Base-by-base conservation (phyloP, 2,797 vertebrate genomes). In the Periparus ater region DNA sequence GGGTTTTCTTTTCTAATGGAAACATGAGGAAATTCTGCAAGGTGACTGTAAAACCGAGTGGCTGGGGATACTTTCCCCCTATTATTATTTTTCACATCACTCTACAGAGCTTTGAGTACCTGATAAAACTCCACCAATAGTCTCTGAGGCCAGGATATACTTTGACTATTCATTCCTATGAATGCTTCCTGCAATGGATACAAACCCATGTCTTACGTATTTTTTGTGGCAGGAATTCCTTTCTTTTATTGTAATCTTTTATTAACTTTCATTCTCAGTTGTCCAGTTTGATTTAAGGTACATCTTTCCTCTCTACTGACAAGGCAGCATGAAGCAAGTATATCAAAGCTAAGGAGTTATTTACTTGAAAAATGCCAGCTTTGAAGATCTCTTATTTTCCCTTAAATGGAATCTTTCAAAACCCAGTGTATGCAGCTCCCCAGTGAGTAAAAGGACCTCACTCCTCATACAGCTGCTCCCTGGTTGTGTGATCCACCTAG, bases 301-400 rank as follows among this genome's bases (percentile, higher is more conserved):
- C 75, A 83, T 87, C 82, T 86, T 92, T 86, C 54, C 81, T 89
- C 83, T 65, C 74, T 77, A 85, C 80, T 89, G 95, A 94, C 93
- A 84, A 93, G 80, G 65, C 94, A 94, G 88, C 91, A 80, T 17
- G 81, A 94, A 91, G 81, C 63, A 81, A 78, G 54, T 48, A 67
- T 80, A 96, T 93, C 95, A 97, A 96, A 96, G 88, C 66, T 95
- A 48, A 87, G 80, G 89, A 94, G 93, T 96, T 96, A 97, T 95
- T 97, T 97, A 95, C 81, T 89, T 85, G 78, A 89, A 93, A 96
- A 95, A 95, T 44, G 66, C 50, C 45, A 58, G 78, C 85, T 96
- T 94, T 95, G 94, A 96, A 93, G 77, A 72, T 87, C 40, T 57
- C 44, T 75, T 81, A n/a, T 50, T 30, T 6, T 34, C 47, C 51